These are phyloP conservation scores for Threskiornis aethiopicus DNA, from an alignment of 2,797 vertebrate genomes.

Conservation along the genomic window DNA sequence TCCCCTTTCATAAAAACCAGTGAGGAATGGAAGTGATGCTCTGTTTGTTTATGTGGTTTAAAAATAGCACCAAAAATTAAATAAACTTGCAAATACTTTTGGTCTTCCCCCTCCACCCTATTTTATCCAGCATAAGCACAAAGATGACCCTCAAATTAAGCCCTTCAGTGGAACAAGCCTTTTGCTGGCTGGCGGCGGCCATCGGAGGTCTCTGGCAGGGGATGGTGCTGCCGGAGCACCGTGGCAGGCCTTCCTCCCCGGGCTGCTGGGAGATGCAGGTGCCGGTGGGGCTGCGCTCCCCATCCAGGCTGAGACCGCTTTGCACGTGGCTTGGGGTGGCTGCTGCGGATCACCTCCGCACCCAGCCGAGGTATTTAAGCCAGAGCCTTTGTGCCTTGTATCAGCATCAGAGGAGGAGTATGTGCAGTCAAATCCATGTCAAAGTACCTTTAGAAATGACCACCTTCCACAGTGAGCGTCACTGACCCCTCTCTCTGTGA, in stretches of 20 bases:
- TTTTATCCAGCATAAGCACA: background rate
- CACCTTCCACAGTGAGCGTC: background rate
- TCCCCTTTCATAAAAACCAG: background rate
- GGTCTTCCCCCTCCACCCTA: background rate
- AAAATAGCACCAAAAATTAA: background rate
- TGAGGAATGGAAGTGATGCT: background rate
- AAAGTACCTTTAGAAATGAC: background rate
- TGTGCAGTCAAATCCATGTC: background rate
- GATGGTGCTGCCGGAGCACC: background rate
- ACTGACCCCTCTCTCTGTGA: background rate
- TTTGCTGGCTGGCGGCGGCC: background rate
- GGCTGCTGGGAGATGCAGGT: background rate
- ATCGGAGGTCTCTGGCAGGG: background rate
- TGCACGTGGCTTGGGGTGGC: accelerated
- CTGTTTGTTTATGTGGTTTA: background rate
- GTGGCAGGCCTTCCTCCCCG: background rate
- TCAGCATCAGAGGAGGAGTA: accelerated
- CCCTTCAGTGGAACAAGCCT: background rate
- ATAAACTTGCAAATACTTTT: background rate
- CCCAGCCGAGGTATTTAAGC: background rate
- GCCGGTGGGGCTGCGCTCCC: background rate
- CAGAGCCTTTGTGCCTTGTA: background rate
- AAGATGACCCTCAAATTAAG: background rate
- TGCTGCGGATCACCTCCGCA: background rate
- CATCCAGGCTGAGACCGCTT: background rate